These are phyloP conservation scores for Sphinx pinastri DNA, from an alignment of 2,888 invertebrate genomes.

Conservation along the genomic window DNA sequence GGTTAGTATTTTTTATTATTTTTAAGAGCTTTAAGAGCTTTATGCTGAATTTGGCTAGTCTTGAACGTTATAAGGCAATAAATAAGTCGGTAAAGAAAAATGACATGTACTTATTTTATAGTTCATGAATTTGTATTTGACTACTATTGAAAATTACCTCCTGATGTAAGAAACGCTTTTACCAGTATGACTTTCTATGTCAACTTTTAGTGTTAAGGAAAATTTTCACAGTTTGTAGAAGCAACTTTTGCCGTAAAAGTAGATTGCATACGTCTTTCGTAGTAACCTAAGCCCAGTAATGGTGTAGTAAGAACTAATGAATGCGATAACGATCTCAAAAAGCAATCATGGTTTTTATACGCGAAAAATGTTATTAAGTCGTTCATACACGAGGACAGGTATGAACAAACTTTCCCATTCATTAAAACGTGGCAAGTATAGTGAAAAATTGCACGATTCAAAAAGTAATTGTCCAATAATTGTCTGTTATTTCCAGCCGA, in stretches of 20 bases:
- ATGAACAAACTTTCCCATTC: slow-evolving; percentile 27
- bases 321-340: slow-evolving; percentile 18
- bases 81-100: too few relatives aligned
- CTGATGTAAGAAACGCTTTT: background rate
- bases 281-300: slow-evolving; percentile 21
- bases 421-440: slow-evolving; percentile 36
- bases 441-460: slow-evolving; percentile 39
- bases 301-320: slow-evolving; percentile 15
- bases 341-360: background rate
- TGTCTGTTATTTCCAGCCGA: slow-evolving; percentile 61
- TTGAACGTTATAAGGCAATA: too few relatives aligned
- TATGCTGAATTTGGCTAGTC: too few relatives aligned
- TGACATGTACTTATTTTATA: too few relatives aligned
- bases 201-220: slow-evolving; percentile 5
- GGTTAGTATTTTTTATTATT: too few relatives aligned
- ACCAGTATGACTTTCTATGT: background rate
- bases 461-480: slow-evolving; percentile 64
- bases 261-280: slow-evolving; percentile 17
- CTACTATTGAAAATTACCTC: too few relatives aligned
- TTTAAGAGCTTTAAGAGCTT: too few relatives aligned
- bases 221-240: slow-evolving; percentile 14
- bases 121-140: too few relatives aligned
- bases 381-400: background rate
- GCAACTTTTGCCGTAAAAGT: slow-evolving; percentile 17
- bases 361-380: slow-evolving; percentile 3